Evolutionary conservation across 2,888 invertebrate genomes (phyloP).

Genomic region (Busseola fusca): DNA sequence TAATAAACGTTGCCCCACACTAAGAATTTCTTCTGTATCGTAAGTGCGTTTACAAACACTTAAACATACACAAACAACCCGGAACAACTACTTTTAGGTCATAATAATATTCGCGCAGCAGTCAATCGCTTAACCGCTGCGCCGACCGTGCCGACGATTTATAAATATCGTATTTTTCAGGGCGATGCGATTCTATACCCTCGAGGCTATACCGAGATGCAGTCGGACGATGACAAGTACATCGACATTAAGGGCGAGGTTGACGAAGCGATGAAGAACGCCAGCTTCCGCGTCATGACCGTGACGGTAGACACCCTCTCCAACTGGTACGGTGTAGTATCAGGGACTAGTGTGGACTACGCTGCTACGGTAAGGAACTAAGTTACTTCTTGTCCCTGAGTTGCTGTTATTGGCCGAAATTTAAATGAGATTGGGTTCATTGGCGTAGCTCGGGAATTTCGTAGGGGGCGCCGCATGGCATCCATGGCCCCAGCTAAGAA

Average conservation of each 20-base stretch:
- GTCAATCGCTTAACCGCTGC: no score
- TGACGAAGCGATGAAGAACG: constrained; percentile 80
- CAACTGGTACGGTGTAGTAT: constrained; percentile 79
- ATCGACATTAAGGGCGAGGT: constrained; percentile 79
- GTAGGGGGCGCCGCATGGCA: no score
- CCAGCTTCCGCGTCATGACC: constrained; percentile 73
- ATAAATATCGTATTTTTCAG: constrained; percentile 63
- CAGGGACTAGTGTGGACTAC: constrained; percentile 82
- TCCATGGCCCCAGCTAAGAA: no score
- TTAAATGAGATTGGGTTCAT: background rate
- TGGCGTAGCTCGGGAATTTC: no score
- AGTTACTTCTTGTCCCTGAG: background rate
- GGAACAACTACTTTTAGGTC: no score
- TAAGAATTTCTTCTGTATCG: no score
- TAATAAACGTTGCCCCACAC: no score
- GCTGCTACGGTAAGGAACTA: constrained; percentile 72
- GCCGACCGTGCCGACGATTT: no score
- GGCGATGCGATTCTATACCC: constrained; percentile 84
- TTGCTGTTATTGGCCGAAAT: background rate
- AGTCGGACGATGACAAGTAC: constrained; percentile 79
- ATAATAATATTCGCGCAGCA: no score
- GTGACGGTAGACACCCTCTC: constrained; percentile 74
- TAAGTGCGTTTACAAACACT: no score
- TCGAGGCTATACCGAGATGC: constrained; percentile 73
- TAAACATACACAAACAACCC: no score